Conservation (phyloP, 2,797 vertebrate species). For the Typhlichthys eigenmanni region DNA sequence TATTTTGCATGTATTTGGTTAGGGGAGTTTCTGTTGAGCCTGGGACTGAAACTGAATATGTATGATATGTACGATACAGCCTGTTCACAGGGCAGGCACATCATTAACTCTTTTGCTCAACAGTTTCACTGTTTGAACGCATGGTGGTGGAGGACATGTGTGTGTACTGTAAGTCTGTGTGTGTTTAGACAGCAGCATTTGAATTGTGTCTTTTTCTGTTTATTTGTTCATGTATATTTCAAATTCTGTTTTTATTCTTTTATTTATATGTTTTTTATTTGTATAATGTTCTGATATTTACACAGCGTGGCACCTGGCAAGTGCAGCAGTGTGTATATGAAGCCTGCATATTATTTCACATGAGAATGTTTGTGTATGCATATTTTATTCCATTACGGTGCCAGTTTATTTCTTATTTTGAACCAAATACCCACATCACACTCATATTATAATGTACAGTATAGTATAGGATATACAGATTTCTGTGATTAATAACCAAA, state of each 20-base stretch:
- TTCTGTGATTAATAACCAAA: neutral
- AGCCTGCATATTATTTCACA: too few species aligned
- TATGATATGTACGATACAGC: constrained; percentile 31
- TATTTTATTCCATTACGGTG: too few species aligned
- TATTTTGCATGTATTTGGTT: constrained; percentile 75
- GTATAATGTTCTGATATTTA: too few species aligned
- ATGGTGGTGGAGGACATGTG: neutral
- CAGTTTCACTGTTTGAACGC: constrained; percentile 26
- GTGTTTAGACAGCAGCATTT: constrained; percentile 7
- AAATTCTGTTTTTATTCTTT: neutral
- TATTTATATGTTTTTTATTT: too few species aligned
- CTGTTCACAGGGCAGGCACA: constrained; percentile 16
- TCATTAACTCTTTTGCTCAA: constrained; percentile 11
- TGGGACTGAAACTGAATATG: constrained; percentile 60
- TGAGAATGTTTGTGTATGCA: too few species aligned
- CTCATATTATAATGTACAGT: too few species aligned
- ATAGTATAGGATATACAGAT: too few species aligned
- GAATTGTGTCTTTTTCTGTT: constrained; percentile 10
- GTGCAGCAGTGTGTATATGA: too few species aligned
- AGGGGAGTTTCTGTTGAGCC: constrained; percentile 62
- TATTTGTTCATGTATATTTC: neutral
- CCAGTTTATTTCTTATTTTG: too few species aligned
- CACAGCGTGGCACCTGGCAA: too few species aligned
- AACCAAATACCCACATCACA: too few species aligned
- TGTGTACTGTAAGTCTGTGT: constrained; percentile 6